Conservation (phyloP, 2,888 invertebrate species). For the Bombylius discolor region DNA sequence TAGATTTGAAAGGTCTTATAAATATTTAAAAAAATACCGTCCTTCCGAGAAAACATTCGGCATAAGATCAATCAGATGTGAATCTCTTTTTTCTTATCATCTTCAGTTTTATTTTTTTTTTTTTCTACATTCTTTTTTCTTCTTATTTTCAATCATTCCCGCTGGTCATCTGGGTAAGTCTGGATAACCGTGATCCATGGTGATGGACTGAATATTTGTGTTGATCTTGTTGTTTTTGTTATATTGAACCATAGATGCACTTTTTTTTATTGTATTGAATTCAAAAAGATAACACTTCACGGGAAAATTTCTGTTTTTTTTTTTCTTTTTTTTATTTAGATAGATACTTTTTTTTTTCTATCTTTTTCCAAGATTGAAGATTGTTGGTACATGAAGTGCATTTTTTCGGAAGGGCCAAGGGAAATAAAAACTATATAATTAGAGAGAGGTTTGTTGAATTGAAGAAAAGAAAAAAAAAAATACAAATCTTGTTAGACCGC, state of each 20-base stretch:
- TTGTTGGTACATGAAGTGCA: neutral
- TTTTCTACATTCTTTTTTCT: neutral
- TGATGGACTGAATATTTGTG: too few relatives aligned
- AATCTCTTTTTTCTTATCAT: neutral
- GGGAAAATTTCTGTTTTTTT: too few relatives aligned
- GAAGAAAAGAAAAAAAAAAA: neutral
- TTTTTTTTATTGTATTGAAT: too few relatives aligned
- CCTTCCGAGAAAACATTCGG: conserved; percentile 6
- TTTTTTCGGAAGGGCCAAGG: neutral
- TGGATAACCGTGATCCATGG: too few relatives aligned
- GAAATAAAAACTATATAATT: too few relatives aligned
- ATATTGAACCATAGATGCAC: too few relatives aligned
- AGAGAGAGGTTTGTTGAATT: neutral
- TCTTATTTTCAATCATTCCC: neutral
- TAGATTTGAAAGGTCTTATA: neutral
- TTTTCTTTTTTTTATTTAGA: too few relatives aligned
- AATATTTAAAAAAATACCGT: neutral
- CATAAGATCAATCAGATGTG: conserved; percentile 10
- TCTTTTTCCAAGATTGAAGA: too few relatives aligned
- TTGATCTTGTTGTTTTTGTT: too few relatives aligned
- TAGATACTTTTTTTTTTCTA: too few relatives aligned
- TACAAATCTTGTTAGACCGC: neutral
- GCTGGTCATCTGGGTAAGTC: neutral
- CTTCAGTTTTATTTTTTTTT: neutral
- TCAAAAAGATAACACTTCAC: too few relatives aligned